Base-by-base conservation (phyloP, 2,797 vertebrate genomes). In the Hylomyscus alleni region DNA sequence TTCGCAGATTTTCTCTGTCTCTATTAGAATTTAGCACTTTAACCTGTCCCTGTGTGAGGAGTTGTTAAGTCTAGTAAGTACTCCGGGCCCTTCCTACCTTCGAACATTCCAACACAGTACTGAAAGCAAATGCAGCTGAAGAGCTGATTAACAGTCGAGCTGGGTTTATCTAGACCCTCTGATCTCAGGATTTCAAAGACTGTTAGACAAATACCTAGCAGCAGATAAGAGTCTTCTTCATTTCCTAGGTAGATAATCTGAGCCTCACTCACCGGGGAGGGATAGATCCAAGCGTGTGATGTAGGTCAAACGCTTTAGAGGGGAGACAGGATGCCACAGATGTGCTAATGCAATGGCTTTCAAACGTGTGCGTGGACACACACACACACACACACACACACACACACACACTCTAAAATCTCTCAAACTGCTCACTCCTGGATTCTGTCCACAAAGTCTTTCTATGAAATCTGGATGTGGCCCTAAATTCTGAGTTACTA, bases 101-200 rank as follows among this genome's bases (percentile, higher is more conserved):
- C 52, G 12, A 8, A 6, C 1, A 3, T 34, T 87, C 37, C 40
- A 50, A 34, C 8, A 0, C 3, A 5, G 72, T 1, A 0, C 24
- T 9, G 52, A 86, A 73, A 67, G 73, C 56, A 76, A 58, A 34
- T 0, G n/a, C 69, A 8, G 10, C 44, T 8, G 62, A 7, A 88
- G 44, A 10, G 24, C 9, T 50, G 31, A 19, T 83, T 76, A 62
- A 93, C 67, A 89, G n/a, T 3, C 37, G 62, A 0, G 0, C 26
- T 9, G 0, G 47, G 15, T 44, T 88, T 91, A 86, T 91, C 89
- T 72, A 34, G 85, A 40, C 20, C 54, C 34, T 95, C 72, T 6
- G 73, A 94, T 93, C 73, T 89, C 82, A 10, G 47, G 73, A 60
- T 85, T 91, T 94, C 91, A 72, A 47, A 77, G 89, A 81, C n/a